Evolutionary conservation across 2,888 invertebrate species (phyloP).

Genomic region (Nymphalis urticae): DNA sequence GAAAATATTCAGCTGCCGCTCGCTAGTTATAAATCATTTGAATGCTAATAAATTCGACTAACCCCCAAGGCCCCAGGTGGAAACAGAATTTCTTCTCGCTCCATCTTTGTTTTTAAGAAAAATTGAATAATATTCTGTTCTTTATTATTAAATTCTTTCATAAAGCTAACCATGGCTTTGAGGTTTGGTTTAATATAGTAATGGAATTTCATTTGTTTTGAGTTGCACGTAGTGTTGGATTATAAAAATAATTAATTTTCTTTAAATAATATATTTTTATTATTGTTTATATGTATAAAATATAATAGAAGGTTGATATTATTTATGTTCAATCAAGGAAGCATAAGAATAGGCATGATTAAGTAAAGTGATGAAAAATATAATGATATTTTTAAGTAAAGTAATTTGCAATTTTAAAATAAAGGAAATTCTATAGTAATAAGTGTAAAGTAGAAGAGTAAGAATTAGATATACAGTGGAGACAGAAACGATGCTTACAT

Average conservation of each 20-base stretch:
- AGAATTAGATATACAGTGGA: neutral
- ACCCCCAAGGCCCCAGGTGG: slow-evolving; percentile 72
- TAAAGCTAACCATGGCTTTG: slow-evolving; percentile 70
- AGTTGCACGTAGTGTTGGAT: slow-evolving; percentile 11
- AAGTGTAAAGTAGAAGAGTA: too few species aligned
- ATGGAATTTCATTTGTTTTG: slow-evolving; percentile 73
- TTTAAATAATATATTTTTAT: too few species aligned
- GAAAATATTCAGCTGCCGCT: slow-evolving; percentile 80
- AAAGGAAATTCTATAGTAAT: too few species aligned
- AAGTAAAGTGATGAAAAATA: too few species aligned
- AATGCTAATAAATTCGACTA: slow-evolving; percentile 81
- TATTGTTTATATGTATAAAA: too few species aligned
- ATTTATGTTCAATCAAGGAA: too few species aligned
- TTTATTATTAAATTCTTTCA: slow-evolving; percentile 78
- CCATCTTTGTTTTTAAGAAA: slow-evolving; percentile 72
- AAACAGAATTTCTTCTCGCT: slow-evolving; percentile 73
- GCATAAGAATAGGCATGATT: too few species aligned
- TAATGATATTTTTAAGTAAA: too few species aligned
- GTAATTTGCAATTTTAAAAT: too few species aligned
- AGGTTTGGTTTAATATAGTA: slow-evolving; percentile 75
- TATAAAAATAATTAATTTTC: too few species aligned
- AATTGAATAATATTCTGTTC: slow-evolving; percentile 76
- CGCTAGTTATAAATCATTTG: slow-evolving; percentile 82
- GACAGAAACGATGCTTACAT: slow-evolving; percentile 8
- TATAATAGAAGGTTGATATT: too few species aligned